A percentile compares a stretch with the other conserved stretches of the same genome.
Evolutionary conservation across 2,797 vertebrate genomes (phyloP).

Genomic region (Hafferia zeledoni): DNA sequence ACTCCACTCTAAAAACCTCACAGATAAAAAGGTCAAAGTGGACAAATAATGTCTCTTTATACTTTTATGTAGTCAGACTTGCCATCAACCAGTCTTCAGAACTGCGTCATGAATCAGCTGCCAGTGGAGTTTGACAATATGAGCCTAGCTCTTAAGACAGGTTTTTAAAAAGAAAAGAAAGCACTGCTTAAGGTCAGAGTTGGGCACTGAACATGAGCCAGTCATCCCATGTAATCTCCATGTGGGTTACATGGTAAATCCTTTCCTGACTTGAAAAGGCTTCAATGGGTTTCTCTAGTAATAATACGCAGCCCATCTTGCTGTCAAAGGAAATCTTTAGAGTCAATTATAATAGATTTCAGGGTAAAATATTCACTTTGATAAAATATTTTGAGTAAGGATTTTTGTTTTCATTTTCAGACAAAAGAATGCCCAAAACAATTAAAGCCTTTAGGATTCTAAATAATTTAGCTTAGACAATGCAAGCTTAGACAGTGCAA

Average conservation of each 20-base stretch:
- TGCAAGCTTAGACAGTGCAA: background rate
- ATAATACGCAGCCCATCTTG: background rate
- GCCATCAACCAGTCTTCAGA: background rate
- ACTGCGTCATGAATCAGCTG: background rate
- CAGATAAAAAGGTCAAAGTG: background rate
- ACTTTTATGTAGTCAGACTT: background rate
- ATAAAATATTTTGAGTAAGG: background rate
- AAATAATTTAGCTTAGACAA: background rate
- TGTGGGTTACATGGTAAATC: background rate
- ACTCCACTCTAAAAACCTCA: constrained; percentile 1
- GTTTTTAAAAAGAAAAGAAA: background rate
- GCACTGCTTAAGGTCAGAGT: background rate
- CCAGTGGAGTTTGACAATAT: background rate
- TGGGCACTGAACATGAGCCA: background rate
- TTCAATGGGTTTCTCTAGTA: background rate
- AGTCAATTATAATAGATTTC: background rate
- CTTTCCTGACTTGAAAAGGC: background rate
- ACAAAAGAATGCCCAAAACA: background rate
- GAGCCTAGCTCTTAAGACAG: background rate
- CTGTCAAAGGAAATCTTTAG: background rate
- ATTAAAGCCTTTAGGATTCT: background rate
- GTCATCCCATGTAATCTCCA: background rate
- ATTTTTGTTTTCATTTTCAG: background rate
- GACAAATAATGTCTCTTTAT: background rate
- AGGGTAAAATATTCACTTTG: background rate